phyloP scores from a whole-genome alignment of 2,113 vertebrate genomes.

The Xiphophorus couchianus region DNA sequence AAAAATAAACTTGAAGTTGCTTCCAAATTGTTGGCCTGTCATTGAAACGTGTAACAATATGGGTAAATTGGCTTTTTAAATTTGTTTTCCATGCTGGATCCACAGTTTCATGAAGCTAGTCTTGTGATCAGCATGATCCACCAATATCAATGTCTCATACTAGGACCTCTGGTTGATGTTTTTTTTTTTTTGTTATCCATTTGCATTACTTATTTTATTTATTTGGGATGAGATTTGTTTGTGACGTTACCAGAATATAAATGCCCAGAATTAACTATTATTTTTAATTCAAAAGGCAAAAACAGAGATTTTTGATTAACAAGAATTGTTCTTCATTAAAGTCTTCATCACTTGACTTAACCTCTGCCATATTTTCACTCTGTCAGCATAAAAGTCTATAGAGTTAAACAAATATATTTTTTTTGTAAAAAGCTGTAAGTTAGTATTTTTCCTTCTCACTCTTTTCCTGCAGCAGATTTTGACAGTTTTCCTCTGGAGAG shows the following conservation, averaged over 20 bases:
- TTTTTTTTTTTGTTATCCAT: no score
- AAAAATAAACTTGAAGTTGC: no score
- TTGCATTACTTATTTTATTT: conserved; percentile 10
- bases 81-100: no score
- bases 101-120: no score
- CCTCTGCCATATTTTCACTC: not conserved
- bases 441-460: no score
- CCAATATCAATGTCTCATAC: no score
- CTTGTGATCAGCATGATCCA: no score
- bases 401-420: conserved; percentile 16
- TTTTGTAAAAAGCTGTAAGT: conserved; percentile 6
- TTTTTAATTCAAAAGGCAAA: conserved; percentile 54
- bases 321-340: not conserved
- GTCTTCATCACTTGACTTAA: not conserved
- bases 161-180: no score
- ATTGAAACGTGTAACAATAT: no score
- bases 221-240: conserved; percentile 18
- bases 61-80: no score
- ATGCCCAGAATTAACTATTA: conserved; percentile 56
- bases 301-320: conserved; percentile 34
- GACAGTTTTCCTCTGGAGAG: conserved; percentile 13
- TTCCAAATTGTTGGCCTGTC: no score
- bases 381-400: not conserved
- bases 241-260: conserved; percentile 51
- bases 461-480: no score